Conservation (phyloP, 2,113 vertebrate genomes). For the Hippocampus barbouri region DNA sequence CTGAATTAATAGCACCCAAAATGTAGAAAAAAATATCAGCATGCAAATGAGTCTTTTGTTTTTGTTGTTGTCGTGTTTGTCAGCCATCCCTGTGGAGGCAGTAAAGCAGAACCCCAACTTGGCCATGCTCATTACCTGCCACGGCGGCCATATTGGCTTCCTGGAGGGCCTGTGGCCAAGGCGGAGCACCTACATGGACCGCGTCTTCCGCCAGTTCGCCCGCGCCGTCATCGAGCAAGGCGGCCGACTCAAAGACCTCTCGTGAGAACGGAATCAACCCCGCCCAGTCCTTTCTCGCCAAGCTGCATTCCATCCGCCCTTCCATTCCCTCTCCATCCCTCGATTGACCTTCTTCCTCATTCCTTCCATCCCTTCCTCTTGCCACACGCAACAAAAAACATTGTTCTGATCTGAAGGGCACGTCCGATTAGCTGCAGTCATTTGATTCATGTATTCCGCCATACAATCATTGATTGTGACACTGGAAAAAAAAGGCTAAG, state of each 20-base stretch:
- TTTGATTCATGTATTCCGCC: constrained; percentile 31
- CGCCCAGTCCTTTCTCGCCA: background rate
- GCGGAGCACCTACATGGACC: constrained; percentile 96
- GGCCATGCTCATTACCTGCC: constrained; percentile 90
- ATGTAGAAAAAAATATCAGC: background rate
- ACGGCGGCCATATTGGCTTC: constrained; percentile 96
- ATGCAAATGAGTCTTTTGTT: background rate
- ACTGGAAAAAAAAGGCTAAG: constrained; percentile 21
- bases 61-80: constrained; percentile 32
- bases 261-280: constrained; percentile 31
- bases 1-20: no score
- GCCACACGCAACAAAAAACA: constrained; percentile 53
- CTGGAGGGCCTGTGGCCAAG: constrained; percentile 96
- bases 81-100: constrained; percentile 90
- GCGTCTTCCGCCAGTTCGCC: constrained; percentile 95
- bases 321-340: constrained; percentile 25
- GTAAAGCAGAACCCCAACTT: constrained; percentile 97
- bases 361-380: constrained; percentile 13
- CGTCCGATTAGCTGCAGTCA: constrained; percentile 35
- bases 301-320: constrained; percentile 13
- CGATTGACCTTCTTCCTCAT: constrained; percentile 17
- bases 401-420: constrained; percentile 52
- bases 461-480: constrained; percentile 30
- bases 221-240: constrained; percentile 89
- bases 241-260: constrained; percentile 73